Conservation (phyloP, 2,888 invertebrate species). For the Ptychoptera contaminata region DNA sequence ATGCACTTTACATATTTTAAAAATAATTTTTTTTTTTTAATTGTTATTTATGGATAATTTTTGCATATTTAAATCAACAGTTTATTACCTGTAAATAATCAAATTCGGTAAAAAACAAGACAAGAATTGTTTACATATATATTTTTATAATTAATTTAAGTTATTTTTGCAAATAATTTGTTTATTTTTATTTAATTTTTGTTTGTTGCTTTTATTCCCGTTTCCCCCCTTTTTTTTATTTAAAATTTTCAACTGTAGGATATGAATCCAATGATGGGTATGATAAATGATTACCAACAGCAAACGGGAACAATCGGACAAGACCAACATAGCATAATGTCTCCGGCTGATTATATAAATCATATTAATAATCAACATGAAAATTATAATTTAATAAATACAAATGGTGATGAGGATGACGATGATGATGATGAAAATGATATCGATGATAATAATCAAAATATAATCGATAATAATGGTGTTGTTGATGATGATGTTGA, state of each 20-base stretch:
- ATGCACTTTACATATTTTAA: slow-evolving; percentile 8
- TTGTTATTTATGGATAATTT: too few species aligned
- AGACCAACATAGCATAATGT: slow-evolving; percentile 10
- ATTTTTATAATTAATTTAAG: background rate
- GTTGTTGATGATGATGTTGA: slow-evolving; percentile 10
- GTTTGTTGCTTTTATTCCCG: background rate
- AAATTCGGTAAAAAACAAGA: background rate
- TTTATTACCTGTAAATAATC: too few species aligned
- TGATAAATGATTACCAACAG: slow-evolving; percentile 30
- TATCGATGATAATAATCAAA: slow-evolving; percentile 10
- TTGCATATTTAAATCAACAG: too few species aligned
- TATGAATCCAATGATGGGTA: slow-evolving; percentile 32
- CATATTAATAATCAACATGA: slow-evolving; percentile 18
- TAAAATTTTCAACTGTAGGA: slow-evolving; percentile 18
- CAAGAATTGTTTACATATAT: slow-evolving; percentile 7
- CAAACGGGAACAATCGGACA: slow-evolving; percentile 18
- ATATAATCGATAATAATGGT: slow-evolving; percentile 12
- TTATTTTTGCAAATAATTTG: background rate
- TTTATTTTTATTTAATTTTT: background rate
- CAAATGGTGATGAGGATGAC: slow-evolving; percentile 23
- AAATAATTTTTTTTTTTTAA: too few species aligned
- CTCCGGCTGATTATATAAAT: slow-evolving; percentile 6
- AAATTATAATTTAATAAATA: slow-evolving; percentile 7
- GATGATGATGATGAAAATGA: slow-evolving; percentile 16
- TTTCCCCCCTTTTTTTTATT: background rate